Base-by-base conservation (phyloP, 2,888 invertebrate species). In the Pecten maximus region DNA sequence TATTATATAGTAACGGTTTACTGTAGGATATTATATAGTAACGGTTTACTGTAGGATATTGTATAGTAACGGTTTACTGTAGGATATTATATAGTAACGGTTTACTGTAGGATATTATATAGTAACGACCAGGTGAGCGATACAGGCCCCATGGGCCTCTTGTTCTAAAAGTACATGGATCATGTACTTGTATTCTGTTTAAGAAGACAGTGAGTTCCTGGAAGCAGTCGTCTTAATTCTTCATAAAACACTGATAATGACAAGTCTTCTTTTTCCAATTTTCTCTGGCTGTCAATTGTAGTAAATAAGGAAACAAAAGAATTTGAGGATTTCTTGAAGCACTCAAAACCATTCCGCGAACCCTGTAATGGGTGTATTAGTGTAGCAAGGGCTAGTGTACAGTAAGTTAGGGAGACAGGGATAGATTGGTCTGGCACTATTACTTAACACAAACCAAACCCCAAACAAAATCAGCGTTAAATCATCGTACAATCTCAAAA, bases 191-290 rank as follows among this genome's bases (percentile, higher is more conserved):
- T 35, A 28, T 28, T 60, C 74, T 6, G 28, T 74, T 28, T 10
- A 8, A 1, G 35, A 35, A 35, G 74, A 16, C 74, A 74, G 28
- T 74, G 28, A 74, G 15, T 74, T 74, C 28, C 28, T 35, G 15
- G 74, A 10, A 74, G 16, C 74, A 74, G 74, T 35, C 35, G 74
- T 23, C 35, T 74, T 35, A 35, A 35, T 74, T 74, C 74, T 74
- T 74, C 35, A 74, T 74, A 74, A 74, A 74, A 74, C 74, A 74
- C 74, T 12, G 28, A 74, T 74, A 74, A 74, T 74, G 74, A 74
- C 28, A 35, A 15, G 6, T 74, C 74, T 35, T 10, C 35, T 28
- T 35, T 74, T 28, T 28, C 35, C 74, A 28, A 74, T 35, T 74
- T 74, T 74, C 74, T 35, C 10, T 74, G 10, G 44, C 6, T 15